Percentiles rank a stretch among this genome's conserved stretches.
Evolutionary conservation across 2,113 vertebrate genomes (phyloP).

Genomic region (Eptesicus fuscus): DNA sequence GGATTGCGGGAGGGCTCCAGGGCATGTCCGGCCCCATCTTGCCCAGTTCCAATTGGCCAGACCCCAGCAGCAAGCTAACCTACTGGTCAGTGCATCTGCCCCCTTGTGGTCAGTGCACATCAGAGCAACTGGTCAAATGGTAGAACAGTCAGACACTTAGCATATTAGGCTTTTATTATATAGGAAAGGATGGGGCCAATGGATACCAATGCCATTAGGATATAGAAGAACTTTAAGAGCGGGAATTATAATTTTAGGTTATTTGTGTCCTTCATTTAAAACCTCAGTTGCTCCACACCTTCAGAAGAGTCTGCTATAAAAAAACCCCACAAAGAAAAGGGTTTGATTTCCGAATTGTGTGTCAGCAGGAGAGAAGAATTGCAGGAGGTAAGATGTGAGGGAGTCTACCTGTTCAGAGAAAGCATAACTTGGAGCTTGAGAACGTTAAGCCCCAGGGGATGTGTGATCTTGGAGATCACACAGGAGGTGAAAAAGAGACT

Average conservation of each 20-base stretch:
- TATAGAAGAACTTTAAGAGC: not conserved
- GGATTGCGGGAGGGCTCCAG: too few species aligned
- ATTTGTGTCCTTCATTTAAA: constrained; percentile 11
- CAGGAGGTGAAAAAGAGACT: not conserved
- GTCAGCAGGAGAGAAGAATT: not conserved
- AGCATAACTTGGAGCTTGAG: not conserved
- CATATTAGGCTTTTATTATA: too few species aligned
- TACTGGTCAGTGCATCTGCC: too few species aligned
- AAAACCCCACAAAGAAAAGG: not conserved
- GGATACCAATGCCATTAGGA: not conserved
- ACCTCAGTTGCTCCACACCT: not conserved
- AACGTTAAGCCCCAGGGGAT: not conserved
- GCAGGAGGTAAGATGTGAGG: not conserved
- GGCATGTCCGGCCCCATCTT: too few species aligned
- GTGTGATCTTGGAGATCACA: not conserved
- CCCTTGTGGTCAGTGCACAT: too few species aligned
- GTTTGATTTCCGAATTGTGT: not conserved
- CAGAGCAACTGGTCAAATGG: too few species aligned
- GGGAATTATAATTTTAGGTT: not conserved
- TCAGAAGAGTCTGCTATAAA: not conserved
- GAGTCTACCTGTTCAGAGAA: not conserved
- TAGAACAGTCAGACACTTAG: too few species aligned
- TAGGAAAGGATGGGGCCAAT: not conserved
- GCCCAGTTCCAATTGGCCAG: too few species aligned
- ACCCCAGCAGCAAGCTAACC: too few species aligned